These are phyloP conservation scores for Chaetoderma sp. DNA, from an alignment of 2,888 invertebrate genomes.

Conservation along the genomic window DNA sequence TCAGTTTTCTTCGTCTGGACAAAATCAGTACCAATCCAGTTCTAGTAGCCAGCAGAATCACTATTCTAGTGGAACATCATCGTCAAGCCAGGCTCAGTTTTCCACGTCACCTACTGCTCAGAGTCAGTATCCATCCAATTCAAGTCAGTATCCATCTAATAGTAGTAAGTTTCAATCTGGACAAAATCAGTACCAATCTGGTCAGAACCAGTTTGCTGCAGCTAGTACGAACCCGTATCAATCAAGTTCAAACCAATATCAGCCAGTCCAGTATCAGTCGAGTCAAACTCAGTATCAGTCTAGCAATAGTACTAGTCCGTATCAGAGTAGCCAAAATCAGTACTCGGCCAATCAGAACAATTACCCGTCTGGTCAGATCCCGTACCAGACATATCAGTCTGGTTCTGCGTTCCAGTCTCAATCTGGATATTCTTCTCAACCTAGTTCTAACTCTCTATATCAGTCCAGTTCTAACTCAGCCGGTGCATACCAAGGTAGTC, in stretches of 20 bases:
- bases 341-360: conserved; percentile 23
- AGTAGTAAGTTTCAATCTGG: conserved; percentile 25
- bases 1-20: conserved; percentile 41
- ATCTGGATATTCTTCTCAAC: conserved; percentile 41
- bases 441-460: conserved; percentile 44
- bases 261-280: conserved; percentile 31
- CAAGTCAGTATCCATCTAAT: conserved; percentile 40
- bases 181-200: conserved; percentile 34
- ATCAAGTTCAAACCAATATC: conserved; percentile 8
- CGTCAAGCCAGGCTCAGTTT: too few species aligned
- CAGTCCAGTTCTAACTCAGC: conserved; percentile 28
- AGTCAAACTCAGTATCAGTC: conserved; percentile 33
- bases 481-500: conserved; percentile 33
- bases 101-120: conserved; percentile 29
- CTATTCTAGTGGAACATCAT: too few species aligned
- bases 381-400: conserved; percentile 49
- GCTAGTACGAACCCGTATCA: neutral
- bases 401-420: conserved; percentile 57
- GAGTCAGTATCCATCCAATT: conserved; percentile 37
- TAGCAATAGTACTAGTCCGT: conserved; percentile 22
- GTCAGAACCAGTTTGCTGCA: neutral
- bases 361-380: conserved; percentile 37
- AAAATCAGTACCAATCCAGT: conserved; percentile 36
- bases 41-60: too few species aligned
- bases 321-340: conserved; percentile 32